A percentile compares a stretch with the other conserved stretches of the same genome.
phyloP scores from a whole-genome alignment of 2,797 vertebrate genomes.

The Carcharodon carcharias region DNA sequence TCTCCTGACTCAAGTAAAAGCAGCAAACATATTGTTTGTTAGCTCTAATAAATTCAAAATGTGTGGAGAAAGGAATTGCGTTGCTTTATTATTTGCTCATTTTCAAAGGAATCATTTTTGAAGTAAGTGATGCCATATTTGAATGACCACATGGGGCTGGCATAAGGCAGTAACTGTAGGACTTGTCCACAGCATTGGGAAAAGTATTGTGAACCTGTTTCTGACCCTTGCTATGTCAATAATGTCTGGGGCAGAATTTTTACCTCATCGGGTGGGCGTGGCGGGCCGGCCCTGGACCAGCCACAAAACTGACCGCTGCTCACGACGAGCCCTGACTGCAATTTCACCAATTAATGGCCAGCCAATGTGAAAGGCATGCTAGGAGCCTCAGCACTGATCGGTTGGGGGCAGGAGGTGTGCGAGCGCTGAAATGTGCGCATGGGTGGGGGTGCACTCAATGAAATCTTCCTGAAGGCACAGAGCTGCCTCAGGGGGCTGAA shows the following conservation, averaged over 20 bases:
- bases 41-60: neutral
- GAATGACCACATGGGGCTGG: neutral
- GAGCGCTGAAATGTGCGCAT: too few species aligned
- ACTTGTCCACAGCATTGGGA: neutral
- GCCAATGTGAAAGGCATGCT: too few species aligned
- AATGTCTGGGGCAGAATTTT: neutral
- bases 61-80: neutral
- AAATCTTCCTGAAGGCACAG: too few species aligned
- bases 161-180: neutral
- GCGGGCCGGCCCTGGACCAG: too few species aligned
- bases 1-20: neutral
- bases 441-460: too few species aligned
- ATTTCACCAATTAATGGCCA: too few species aligned
- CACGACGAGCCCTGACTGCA: too few species aligned
- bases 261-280: too few species aligned
- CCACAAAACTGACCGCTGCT: too few species aligned
- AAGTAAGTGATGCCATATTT: neutral
- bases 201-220: neutral
- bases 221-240: neutral
- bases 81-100: conserved; percentile 1
- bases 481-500: too few species aligned
- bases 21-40: neutral
- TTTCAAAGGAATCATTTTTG: neutral
- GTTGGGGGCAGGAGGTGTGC: too few species aligned
- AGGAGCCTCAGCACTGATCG: too few species aligned